Evolutionary conservation across 2,113 vertebrate genomes (phyloP).

Genomic region (Pelodiscus sinensis): DNA sequence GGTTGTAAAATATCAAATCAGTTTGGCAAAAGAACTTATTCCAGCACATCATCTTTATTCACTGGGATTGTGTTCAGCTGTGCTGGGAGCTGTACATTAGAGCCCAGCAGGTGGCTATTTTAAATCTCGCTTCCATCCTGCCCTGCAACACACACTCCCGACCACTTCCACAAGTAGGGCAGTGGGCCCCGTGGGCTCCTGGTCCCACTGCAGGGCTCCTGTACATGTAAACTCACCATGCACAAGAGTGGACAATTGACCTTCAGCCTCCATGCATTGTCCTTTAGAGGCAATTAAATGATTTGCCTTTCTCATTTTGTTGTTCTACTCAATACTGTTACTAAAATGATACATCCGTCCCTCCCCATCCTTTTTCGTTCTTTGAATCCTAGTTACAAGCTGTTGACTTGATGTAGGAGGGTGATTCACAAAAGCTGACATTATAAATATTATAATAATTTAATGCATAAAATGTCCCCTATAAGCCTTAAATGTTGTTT

Average conservation of each 20-base stretch:
- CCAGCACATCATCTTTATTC: not conserved
- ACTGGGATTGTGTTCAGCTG: not conserved
- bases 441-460: slow-evolving; percentile 75
- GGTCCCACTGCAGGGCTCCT: not conserved
- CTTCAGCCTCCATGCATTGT: not conserved
- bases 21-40: not conserved
- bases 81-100: slow-evolving; percentile 22
- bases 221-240: not conserved
- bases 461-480: slow-evolving; percentile 74
- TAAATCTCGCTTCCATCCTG: not conserved
- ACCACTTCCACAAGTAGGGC: not conserved
- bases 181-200: not conserved
- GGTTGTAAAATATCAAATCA: not conserved
- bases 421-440: slow-evolving; percentile 71
- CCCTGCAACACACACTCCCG: not conserved
- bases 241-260: not conserved
- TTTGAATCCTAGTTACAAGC: slow-evolving; percentile 73
- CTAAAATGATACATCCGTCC: slow-evolving; percentile 71
- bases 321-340: slow-evolving; percentile 51
- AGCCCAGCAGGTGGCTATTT: not conserved
- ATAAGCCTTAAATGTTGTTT: slow-evolving; percentile 75
- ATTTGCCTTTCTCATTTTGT: slow-evolving; percentile 60
- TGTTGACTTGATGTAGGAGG: slow-evolving; percentile 69
- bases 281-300: slow-evolving; percentile 43
- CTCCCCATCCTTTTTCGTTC: slow-evolving; percentile 65